phyloP scores from a whole-genome alignment of 2,113 vertebrate genomes.

The Hippotragus niger region DNA sequence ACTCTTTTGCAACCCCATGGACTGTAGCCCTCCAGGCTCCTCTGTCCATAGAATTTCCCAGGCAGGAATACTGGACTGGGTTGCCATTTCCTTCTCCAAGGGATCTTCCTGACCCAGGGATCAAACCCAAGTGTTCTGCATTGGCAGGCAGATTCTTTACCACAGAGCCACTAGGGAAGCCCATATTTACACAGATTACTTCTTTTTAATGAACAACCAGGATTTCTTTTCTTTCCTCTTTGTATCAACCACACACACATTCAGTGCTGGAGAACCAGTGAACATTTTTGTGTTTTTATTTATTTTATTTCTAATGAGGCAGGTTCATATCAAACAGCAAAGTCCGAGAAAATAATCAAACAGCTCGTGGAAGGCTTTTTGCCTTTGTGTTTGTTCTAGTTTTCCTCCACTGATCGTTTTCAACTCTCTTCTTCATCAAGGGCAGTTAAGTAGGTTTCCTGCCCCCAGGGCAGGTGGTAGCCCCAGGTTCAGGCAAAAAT shows the following conservation, averaged over 20 bases:
- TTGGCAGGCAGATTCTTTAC: neutral
- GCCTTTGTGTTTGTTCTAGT: neutral
- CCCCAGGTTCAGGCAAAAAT: neutral
- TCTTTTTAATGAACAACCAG: conserved; percentile 59
- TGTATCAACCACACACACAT: conserved; percentile 38
- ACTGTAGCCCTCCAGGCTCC: neutral
- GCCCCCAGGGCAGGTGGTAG: neutral
- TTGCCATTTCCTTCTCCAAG: neutral
- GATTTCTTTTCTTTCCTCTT: conserved; percentile 75
- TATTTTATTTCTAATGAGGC: conserved; percentile 69
- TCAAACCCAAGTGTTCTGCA: neutral
- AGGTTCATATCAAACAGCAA: conserved; percentile 61
- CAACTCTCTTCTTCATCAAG: neutral
- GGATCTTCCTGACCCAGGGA: neutral
- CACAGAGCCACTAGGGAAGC: neutral
- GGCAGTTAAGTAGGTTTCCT: neutral
- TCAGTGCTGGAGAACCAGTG: conserved; percentile 11
- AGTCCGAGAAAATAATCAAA: conserved; percentile 24
- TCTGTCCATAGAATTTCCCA: neutral
- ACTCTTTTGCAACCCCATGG: neutral
- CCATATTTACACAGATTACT: conserved; percentile 62
- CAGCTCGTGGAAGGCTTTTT: neutral
- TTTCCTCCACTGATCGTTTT: neutral
- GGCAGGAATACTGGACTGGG: neutral
- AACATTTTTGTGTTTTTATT: conserved; percentile 33